A percentile compares a stretch with the other conserved stretches of the same genome.
These are phyloP conservation scores for Agapornis roseicollis DNA, from an alignment of 2,113 vertebrate genomes.

Conservation along the genomic window DNA sequence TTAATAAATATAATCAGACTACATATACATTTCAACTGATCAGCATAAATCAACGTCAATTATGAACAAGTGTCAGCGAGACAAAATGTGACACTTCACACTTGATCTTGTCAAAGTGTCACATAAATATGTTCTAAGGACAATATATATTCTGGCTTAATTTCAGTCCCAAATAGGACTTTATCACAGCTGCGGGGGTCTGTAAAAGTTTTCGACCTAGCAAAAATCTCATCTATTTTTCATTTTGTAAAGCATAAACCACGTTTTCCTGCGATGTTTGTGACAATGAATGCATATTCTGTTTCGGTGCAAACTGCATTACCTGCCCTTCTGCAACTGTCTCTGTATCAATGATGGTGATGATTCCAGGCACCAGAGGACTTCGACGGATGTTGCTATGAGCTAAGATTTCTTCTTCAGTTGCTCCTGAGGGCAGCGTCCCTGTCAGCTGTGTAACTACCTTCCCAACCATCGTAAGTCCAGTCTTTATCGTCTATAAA, in stretches of 20 bases:
- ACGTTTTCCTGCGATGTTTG: rapidly evolving
- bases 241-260: too few relatives aligned
- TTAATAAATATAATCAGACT: background rate
- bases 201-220: background rate
- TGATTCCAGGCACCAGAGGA: constrained; percentile 87
- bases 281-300: rapidly evolving
- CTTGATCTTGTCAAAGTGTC: constrained; percentile 37
- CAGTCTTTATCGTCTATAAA: constrained; percentile 90
- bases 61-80: background rate
- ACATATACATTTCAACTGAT: background rate
- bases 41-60: constrained; percentile 59
- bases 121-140: background rate
- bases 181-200: background rate
- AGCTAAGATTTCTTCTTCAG: constrained; percentile 86
- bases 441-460: constrained; percentile 95
- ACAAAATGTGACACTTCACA: constrained; percentile 59
- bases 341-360: constrained; percentile 95
- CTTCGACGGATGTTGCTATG: constrained; percentile 86
- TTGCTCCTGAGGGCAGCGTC: constrained; percentile 84
- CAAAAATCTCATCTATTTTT: background rate
- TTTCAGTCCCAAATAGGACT: background rate
- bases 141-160: constrained; percentile 18
- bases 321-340: constrained; percentile 95
- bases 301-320: background rate
- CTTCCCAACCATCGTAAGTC: constrained; percentile 96